Conservation (phyloP, 2,888 invertebrate species). For the Acrocyrtus sp. region DNA sequence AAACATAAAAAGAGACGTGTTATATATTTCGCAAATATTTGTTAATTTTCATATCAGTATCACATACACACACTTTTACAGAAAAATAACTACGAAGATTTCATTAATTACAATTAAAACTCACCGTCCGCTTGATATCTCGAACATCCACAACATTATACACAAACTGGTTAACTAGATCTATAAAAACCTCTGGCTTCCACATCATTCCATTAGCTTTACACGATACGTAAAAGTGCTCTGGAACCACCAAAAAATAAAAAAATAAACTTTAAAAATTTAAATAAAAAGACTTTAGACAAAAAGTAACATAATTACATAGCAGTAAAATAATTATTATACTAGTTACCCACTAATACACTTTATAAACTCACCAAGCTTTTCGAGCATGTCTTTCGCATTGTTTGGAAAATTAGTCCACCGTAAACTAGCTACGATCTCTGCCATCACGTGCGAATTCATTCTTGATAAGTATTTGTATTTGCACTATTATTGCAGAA, state of each 20-base stretch:
- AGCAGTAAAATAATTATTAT: too few relatives aligned
- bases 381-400: slow-evolving; percentile 44
- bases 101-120: not conserved
- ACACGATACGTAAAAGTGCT: slow-evolving; percentile 47
- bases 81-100: not conserved
- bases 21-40: not conserved
- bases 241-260: slow-evolving; percentile 31
- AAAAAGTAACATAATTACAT: too few relatives aligned
- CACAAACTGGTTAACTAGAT: slow-evolving; percentile 51
- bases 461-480: slow-evolving; percentile 14
- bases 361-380: slow-evolving; percentile 42
- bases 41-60: not conserved
- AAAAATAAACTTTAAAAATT: too few relatives aligned
- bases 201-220: slow-evolving; percentile 46
- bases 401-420: slow-evolving; percentile 49
- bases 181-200: slow-evolving; percentile 44
- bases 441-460: slow-evolving; percentile 32
- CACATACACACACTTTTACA: not conserved
- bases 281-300: too few relatives aligned
- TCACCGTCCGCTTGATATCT: slow-evolving; percentile 48
- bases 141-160: slow-evolving; percentile 42
- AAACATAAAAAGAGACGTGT: too few relatives aligned
- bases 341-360: not conserved
- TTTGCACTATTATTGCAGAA: too few relatives aligned
- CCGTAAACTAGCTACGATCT: slow-evolving; percentile 19